Percentiles rank a stretch among this genome's conserved stretches.
phyloP scores from a whole-genome alignment of 1,140 invertebrate species.

The Magallana angulata region DNA sequence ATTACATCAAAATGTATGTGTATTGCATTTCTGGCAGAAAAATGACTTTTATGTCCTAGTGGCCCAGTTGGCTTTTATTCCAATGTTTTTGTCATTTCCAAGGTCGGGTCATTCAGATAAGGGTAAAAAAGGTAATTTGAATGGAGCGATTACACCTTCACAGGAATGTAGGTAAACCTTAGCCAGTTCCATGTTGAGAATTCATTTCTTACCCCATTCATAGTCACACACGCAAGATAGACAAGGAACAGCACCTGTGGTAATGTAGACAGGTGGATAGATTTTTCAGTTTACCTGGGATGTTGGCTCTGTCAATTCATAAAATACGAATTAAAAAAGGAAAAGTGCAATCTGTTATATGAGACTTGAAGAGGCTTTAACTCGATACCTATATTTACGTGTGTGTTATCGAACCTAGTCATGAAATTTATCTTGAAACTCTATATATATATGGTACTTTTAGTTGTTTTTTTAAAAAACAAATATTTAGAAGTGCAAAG shows the following conservation, averaged over 20 bases:
- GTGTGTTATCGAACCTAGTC: too few species aligned
- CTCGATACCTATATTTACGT: background rate
- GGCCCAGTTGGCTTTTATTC: background rate
- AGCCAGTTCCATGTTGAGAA: background rate
- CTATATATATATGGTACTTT: too few species aligned
- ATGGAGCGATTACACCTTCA: background rate
- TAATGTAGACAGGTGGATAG: background rate
- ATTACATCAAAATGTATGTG: too few species aligned
- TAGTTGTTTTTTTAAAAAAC: too few species aligned
- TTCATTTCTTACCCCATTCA: conserved; percentile 8
- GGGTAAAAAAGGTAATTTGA: conserved; percentile 10
- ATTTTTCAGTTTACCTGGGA: background rate
- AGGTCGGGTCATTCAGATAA: conserved; percentile 24
- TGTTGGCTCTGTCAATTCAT: background rate
- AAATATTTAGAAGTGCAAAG: too few species aligned
- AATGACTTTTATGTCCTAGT: background rate
- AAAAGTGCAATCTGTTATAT: conserved; percentile 17
- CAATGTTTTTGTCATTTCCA: background rate
- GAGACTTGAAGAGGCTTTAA: background rate
- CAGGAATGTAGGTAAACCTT: background rate
- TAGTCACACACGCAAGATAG: background rate
- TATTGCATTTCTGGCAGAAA: too few species aligned
- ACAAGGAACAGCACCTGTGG: background rate
- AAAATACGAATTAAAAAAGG: background rate
- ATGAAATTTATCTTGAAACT: too few species aligned